Base-by-base conservation (phyloP, 2,888 invertebrate species). In the Lepidonotus clava region DNA sequence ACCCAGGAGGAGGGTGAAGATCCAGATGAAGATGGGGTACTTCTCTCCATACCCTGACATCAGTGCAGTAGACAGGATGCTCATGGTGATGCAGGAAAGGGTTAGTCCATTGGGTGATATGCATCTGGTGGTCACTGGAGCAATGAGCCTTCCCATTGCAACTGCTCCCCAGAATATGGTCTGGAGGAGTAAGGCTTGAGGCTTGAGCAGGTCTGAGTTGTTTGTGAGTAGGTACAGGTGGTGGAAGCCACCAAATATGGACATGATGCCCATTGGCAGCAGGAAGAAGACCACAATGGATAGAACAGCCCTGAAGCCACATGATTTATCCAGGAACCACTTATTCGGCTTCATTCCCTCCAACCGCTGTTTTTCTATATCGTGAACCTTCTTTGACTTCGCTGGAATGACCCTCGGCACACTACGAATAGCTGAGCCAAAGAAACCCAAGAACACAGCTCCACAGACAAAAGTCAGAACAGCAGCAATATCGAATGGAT, bases 401-500 rank as follows among this genome's bases (percentile, higher is more conserved):
- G n/a, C n/a, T n/a, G n/a, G n/a, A n/a, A n/a, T n/a, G n/a, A n/a
- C n/a, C n/a, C n/a, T 11, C 14, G 85, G 41, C 0, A 85, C 46
- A 36, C 71, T 71, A 5, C 46, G 67, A n/a, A 85, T 41, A 21
- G 85, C n/a, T 0, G 46, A 66, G 36, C 85, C 85, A 14, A 85
- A 71, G 46, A 85, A 71, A 21, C n/a, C 85, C 32, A 85, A 32
- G 71, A 85, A 85, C 6, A 71, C 85, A 14, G 85, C 85, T 0
- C 85, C 85, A 34, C 38, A 46, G 28, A 85, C 46, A 34, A 85
- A 85, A 11, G 71, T 46, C 1, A 85, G 11, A 11, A 71, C 46
- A 11, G 85, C 85, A n/a, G 71, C 71, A 28, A 85, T 71, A 46
- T 85, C 85, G 34, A 85, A 85, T 11, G 85, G 71, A 38, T 85